A percentile compares a stretch with the other conserved stretches of the same genome.
Evolutionary conservation across 2,797 vertebrate species (phyloP).

Genomic region (Gastrophryne carolinensis): DNA sequence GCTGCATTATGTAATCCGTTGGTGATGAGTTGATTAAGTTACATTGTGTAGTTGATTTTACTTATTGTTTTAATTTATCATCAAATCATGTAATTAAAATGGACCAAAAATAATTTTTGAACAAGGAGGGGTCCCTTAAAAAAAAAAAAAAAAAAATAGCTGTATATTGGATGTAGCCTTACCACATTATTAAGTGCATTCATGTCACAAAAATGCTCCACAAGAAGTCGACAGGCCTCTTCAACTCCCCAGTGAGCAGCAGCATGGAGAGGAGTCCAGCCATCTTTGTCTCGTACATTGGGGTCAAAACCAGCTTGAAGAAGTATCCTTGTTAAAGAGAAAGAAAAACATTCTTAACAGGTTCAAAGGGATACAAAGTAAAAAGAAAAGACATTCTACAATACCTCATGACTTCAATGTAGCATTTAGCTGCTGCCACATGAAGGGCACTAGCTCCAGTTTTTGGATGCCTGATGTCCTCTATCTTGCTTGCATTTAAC

Average conservation of each 20-base stretch:
- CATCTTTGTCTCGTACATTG: slow-evolving; percentile 80
- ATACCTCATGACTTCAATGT: slow-evolving; percentile 86
- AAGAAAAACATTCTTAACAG: not conserved
- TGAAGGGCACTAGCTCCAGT: slow-evolving; percentile 86
- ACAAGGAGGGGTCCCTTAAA: too few species aligned
- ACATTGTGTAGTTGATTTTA: too few species aligned
- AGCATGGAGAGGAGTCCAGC: slow-evolving; percentile 88
- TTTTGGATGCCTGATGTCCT: slow-evolving; percentile 72
- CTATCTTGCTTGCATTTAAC: slow-evolving; percentile 75
- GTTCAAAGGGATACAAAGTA: not conserved
- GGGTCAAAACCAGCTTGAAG: slow-evolving; percentile 86
- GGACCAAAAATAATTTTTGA: too few species aligned
- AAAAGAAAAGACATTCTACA: not conserved
- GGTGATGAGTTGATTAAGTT: too few species aligned
- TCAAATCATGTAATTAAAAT: too few species aligned
- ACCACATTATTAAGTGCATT: slow-evolving; percentile 83
- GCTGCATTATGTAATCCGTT: too few species aligned
- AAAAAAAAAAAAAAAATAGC: too few species aligned
- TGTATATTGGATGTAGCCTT: slow-evolving; percentile 49
- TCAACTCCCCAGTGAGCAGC: slow-evolving; percentile 90
- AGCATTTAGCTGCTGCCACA: slow-evolving; percentile 89
- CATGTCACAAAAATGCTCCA: slow-evolving; percentile 87
- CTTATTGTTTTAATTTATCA: too few species aligned
- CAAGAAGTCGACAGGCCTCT: slow-evolving; percentile 81
- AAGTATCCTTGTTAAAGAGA: slow-evolving; percentile 70